Evolutionary conservation across 2,113 vertebrate genomes (phyloP).

Genomic region (Dolichotis patagonum): DNA sequence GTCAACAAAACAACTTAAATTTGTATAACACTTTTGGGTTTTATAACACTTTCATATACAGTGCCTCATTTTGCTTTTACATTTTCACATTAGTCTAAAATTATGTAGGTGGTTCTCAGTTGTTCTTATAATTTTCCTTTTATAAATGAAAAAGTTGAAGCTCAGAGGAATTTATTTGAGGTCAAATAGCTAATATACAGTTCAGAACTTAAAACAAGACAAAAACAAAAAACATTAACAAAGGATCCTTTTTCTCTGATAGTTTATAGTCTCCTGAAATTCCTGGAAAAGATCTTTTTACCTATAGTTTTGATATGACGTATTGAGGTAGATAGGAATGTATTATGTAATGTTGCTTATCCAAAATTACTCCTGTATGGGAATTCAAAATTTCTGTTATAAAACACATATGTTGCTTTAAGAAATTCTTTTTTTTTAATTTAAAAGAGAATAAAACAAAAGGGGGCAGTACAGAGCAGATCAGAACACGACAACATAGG

Average conservation of each 20-base stretch:
- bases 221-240: neutral
- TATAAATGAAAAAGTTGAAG: neutral
- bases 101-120: neutral
- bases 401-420: neutral
- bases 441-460: too few relatives aligned
- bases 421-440: too few relatives aligned
- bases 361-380: neutral
- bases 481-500: too few relatives aligned
- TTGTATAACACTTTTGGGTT: neutral
- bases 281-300: neutral
- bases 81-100: neutral
- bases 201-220: neutral
- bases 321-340: neutral
- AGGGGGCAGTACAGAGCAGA: too few relatives aligned
- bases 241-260: neutral
- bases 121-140: constrained; percentile 11
- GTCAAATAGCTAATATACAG: neutral
- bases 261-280: neutral
- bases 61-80: neutral
- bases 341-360: neutral
- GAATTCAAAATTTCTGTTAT: neutral
- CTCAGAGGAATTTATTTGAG: neutral
- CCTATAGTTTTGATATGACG: neutral
- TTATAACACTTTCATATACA: neutral
- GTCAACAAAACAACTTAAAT: neutral